Percentiles rank a stretch among this genome's conserved stretches.
Evolutionary conservation across 2,797 vertebrate species (phyloP).

Genomic region (Okamejei kenojei): DNA sequence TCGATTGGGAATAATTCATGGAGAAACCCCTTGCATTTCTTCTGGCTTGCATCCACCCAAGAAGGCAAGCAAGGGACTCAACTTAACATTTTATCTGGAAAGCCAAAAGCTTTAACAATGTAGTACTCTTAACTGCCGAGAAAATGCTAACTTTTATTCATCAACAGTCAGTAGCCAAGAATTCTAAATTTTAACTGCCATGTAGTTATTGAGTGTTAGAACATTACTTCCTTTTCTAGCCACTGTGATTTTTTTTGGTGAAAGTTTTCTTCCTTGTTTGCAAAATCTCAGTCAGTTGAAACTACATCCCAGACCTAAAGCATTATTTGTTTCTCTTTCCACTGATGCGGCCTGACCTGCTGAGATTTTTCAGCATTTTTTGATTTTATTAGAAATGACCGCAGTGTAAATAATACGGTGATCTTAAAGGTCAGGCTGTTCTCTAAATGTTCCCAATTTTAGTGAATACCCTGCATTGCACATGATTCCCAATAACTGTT

Average conservation of each 20-base stretch:
- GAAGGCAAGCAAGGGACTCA: not conserved
- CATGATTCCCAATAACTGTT: not conserved
- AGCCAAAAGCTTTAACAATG: not conserved
- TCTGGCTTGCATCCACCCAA: not conserved
- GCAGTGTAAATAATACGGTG: not conserved
- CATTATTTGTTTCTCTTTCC: too few species aligned
- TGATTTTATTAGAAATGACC: too few species aligned
- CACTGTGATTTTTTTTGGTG: not conserved
- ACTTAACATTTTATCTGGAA: not conserved
- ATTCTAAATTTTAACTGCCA: not conserved
- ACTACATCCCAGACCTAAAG: too few species aligned
- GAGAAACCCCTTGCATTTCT: not conserved
- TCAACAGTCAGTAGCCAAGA: not conserved
- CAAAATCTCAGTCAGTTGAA: not conserved
- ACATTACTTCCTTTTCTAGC: not conserved
- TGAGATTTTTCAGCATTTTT: too few species aligned
- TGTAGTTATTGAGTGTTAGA: not conserved
- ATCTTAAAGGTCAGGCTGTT: not conserved
- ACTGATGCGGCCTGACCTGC: too few species aligned
- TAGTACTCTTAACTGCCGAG: not conserved
- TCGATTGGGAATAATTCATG: not conserved
- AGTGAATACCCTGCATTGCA: not conserved
- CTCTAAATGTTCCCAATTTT: not conserved
- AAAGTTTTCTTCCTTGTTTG: too few species aligned
- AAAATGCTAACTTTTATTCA: not conserved